Conservation (phyloP, 2,888 invertebrate species). For the Drosophila phalerata region DNA sequence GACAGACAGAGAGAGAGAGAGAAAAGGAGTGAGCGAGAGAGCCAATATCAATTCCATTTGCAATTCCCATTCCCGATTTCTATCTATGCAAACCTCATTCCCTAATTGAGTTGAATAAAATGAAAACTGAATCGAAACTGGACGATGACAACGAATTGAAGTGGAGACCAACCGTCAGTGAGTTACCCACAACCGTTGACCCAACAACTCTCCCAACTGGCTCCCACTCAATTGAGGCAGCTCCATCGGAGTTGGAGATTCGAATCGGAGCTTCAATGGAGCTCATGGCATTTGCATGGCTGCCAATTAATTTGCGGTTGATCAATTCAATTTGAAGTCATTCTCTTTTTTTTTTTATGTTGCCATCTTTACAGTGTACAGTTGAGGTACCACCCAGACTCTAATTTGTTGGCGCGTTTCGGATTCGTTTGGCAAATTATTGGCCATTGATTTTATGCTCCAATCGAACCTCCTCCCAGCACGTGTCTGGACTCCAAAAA, state of each 20-base stretch:
- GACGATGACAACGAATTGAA: constrained; percentile 50
- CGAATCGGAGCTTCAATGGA: constrained; percentile 36
- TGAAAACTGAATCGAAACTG: constrained; percentile 67
- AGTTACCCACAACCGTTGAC: not conserved
- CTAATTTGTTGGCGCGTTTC: constrained; percentile 64
- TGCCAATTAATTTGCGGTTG: constrained; percentile 85
- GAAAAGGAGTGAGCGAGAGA: not conserved
- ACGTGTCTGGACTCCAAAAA: constrained; percentile 26
- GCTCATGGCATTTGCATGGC: constrained; percentile 73
- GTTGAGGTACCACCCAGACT: constrained; percentile 15
- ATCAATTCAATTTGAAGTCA: constrained; percentile 84
- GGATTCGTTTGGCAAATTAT: constrained; percentile 79
- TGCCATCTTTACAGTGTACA: constrained; percentile 2
- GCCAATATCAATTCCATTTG: constrained; percentile 2
- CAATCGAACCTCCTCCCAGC: constrained; percentile 17
- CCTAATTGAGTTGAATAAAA: constrained; percentile 78
- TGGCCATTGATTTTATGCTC: constrained; percentile 79
- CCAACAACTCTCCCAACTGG: constrained; percentile 2
- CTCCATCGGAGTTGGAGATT: constrained; percentile 7
- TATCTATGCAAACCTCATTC: constrained; percentile 17
- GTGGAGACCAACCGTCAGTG: constrained; percentile 10
- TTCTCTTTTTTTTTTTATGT: constrained; percentile 16
- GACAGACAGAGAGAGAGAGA: not conserved
- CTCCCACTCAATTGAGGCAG: constrained; percentile 41
- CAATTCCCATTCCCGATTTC: constrained; percentile 3